These are phyloP conservation scores for Spheniscus mendiculus DNA, from an alignment of 2,113 vertebrate genomes.

Conservation along the genomic window DNA sequence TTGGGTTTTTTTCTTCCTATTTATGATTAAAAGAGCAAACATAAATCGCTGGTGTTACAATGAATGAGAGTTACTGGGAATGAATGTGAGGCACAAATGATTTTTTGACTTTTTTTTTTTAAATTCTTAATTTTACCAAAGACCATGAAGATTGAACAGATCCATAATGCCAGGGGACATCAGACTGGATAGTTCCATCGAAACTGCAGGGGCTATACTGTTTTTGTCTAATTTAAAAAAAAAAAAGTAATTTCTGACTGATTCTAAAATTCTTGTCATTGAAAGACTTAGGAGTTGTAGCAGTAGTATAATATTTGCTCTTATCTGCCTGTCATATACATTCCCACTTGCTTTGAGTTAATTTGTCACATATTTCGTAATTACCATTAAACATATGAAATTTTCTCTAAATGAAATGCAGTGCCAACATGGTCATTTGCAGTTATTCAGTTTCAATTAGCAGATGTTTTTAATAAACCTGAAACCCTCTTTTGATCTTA, in stretches of 20 bases:
- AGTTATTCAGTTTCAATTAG: not conserved
- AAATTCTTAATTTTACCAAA: not conserved
- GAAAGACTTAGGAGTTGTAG: not conserved
- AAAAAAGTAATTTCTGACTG: not conserved
- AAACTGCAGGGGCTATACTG: not conserved
- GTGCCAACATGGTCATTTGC: not conserved
- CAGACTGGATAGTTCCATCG: not conserved
- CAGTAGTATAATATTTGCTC: not conserved
- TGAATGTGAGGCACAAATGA: not conserved
- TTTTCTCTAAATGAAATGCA: not conserved
- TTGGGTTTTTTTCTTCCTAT: not conserved
- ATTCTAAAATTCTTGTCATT: not conserved
- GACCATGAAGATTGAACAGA: not conserved
- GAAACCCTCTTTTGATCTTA: not conserved
- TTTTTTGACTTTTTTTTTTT: not conserved
- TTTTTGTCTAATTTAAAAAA: not conserved
- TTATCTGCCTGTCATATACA: not conserved
- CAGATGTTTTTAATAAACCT: not conserved
- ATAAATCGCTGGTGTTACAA: not conserved
- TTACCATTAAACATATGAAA: not conserved
- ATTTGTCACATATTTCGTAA: slow-evolving; percentile 10
- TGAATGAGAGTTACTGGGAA: not conserved
- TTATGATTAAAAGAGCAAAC: not conserved
- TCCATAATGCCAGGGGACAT: not conserved
- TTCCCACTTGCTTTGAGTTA: not conserved